These are phyloP conservation scores for Rhinoraja longicauda DNA, from an alignment of 2,797 vertebrate species.

Conservation along the genomic window DNA sequence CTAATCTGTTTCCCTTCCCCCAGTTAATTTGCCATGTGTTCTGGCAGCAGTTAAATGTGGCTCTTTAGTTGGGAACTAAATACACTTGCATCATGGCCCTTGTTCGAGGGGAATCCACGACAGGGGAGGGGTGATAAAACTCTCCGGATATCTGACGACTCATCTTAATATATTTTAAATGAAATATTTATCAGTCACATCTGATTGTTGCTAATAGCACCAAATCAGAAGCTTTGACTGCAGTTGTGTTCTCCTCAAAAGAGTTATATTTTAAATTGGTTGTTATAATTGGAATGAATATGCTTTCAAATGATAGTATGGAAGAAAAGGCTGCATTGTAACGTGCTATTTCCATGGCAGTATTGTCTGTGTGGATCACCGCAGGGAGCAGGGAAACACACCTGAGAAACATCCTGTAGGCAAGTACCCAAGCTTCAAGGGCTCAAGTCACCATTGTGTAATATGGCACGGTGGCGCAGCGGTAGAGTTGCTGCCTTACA, in stretches of 20 bases:
- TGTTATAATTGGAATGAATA: constrained; percentile 27
- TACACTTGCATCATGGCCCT: constrained; percentile 62
- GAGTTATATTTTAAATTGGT: constrained; percentile 19
- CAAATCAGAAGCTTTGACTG: background rate
- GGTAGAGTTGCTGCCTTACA: too few species aligned
- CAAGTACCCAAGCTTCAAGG: background rate
- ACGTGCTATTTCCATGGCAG: constrained; percentile 32
- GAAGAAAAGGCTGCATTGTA: background rate
- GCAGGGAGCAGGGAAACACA: background rate
- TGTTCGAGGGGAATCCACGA: constrained; percentile 68
- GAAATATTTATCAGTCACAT: constrained; percentile 74
- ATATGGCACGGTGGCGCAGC: too few species aligned
- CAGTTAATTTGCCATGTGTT: constrained; percentile 69
- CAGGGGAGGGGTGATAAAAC: constrained; percentile 63
- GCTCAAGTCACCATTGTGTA: background rate
- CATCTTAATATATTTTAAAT: constrained; percentile 68
- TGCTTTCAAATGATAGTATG: constrained; percentile 5
- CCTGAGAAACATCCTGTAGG: background rate
- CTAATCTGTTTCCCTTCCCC: constrained; percentile 42
- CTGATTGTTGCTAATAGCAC: constrained; percentile 41
- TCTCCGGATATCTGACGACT: constrained; percentile 61
- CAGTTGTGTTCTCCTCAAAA: constrained; percentile 6
- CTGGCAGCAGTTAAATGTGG: constrained; percentile 66
- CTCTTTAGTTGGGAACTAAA: constrained; percentile 57
- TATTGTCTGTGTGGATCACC: background rate